Evolutionary conservation across 1,140 invertebrate genomes (phyloP), one percentile per base, ranked within the genome.

Genomic region (Chironomus tepperi): DNA sequence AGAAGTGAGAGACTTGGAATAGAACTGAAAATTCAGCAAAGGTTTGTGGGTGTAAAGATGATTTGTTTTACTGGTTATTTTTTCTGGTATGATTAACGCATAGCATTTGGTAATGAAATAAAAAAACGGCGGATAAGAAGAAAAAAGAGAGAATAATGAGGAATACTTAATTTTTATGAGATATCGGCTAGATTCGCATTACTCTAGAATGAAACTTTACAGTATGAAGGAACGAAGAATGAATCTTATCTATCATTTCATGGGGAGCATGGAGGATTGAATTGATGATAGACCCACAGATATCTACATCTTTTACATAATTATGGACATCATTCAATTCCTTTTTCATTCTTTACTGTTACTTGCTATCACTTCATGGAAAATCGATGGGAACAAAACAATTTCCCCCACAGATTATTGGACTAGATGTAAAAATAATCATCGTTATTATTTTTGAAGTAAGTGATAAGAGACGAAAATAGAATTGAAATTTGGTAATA

Each of bases 101-200:
- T 57, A 57, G 47, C 47, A 57, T 57, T 57, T 57, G 47, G 12
- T 57, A 57, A 57, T 57, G 47, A 57, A 57, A 57, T 57, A 57
- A 57, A 57, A 5, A n/a, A 57, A n/a, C 47, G 47, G 3, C n/a
- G 47, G 47, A 57, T n/a, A n/a, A 3, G 1, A 15, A 57, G 47
- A n/a, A 12, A 57, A 57, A 57, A 15, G 10, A 57, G 47, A 57
- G 47, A 57, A 15, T 57, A 57, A 57, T 57, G 47, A 57, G 47
- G 47, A 57, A 57, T 57, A n/a, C 47, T 57, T 57, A 15, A n/a
- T 57, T 57, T 57, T 57, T 12, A 57, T n/a, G 47, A 57, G 47
- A 57, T 57, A 57, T 57, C 47, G 47, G n/a, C 12, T 57, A n/a
- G 47, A 57, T 57, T 57, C 10, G 8, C 47, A 57, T n/a, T 57